Percentiles rank a stretch among this genome's conserved stretches.
Evolutionary conservation across 2,113 vertebrate genomes (phyloP).

Genomic region (Ophthalmolycus amberensis): DNA sequence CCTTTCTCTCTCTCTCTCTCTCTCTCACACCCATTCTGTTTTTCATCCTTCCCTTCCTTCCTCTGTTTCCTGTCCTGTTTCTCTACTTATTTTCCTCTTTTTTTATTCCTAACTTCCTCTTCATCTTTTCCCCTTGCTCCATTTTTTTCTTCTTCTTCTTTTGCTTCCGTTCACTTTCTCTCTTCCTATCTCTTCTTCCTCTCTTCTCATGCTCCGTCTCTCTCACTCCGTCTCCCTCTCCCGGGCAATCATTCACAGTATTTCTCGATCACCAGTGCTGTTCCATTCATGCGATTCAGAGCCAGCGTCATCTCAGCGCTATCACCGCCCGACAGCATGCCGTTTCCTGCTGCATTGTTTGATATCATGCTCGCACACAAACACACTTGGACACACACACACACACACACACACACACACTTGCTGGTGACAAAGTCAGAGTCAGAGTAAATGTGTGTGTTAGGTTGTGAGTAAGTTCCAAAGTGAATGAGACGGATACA

Average conservation of each 20-base stretch:
- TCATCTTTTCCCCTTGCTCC: background rate
- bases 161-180: background rate
- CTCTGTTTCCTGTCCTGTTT: background rate
- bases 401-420: background rate
- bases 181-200: background rate
- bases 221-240: background rate
- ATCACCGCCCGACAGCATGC: slow-evolving; percentile 22
- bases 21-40: background rate
- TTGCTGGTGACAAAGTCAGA: background rate
- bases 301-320: background rate
- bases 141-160: background rate
- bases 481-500: background rate
- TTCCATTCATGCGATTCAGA: slow-evolving; percentile 22
- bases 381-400: background rate
- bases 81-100: background rate
- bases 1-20: background rate
- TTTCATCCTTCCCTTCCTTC: background rate
- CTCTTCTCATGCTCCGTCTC: background rate
- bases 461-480: background rate
- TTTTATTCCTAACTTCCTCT: too few relatives aligned
- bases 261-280: background rate
- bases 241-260: background rate
- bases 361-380: background rate
- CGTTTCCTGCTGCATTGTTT: slow-evolving; percentile 7
- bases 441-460: background rate